Evolutionary conservation across 2,797 vertebrate species (phyloP), one percentile per base, ranked within the genome.

Genomic region (Darevskia mixta): DNA sequence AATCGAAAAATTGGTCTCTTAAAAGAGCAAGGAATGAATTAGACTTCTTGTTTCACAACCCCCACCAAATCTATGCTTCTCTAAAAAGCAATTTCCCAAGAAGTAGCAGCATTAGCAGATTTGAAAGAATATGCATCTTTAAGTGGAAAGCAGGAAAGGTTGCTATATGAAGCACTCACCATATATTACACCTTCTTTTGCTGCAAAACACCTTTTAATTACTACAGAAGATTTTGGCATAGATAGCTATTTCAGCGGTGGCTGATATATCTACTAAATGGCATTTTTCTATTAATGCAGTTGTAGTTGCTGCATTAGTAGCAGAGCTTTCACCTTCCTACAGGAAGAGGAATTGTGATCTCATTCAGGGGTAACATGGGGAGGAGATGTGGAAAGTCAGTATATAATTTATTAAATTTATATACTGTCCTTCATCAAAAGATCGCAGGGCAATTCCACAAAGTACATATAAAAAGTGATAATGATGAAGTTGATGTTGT

Each of bases 251-350:
- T 93, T 92, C 89, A 55, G 29, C 90, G 69, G 83, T 93, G 87
- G 85, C 91, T 92, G 86, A 92, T 93, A 92, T 86, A 88, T 85
- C 84, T n/a, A 58, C 29, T 86, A 88, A 93, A 75, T 67, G 86
- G 92, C 38, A 17, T 76, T 81, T 93, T 92, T 88, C 79, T 92
- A 92, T 93, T 91, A 93, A 86, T 58, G 83, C 73, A 93, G 61
- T 87, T 94, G 91, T 92, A 82, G 90, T 92, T 95, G 87, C 77
- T 92, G 83, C 91, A 94, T 93, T 87, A 81, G 80, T 86, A 41
- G 43, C 3, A 71, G 78, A 5, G 1, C 76, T 90, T 90, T 55
- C 90, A 92, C 92, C 95, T 93, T 43, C 67, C 11, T 55, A 3
- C 32, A 45, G 69, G 41, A 27, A 87, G 0, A 0, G 49, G 84